Base-by-base conservation (phyloP, 1,140 invertebrate species). In the Phenacoccus solenopsis region DNA sequence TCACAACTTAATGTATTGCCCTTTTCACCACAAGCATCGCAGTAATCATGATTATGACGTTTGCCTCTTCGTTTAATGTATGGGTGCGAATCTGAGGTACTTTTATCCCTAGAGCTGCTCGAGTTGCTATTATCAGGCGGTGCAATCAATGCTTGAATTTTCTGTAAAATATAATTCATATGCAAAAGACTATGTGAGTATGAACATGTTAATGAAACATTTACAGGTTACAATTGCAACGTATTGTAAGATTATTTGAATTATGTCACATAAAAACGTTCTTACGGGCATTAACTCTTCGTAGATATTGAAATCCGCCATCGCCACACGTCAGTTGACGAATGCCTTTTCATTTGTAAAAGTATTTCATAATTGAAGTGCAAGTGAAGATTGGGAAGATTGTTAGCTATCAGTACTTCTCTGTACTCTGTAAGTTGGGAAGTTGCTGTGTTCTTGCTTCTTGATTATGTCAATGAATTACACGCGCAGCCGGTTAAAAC, bases 1-100 rank as follows among this genome's bases (percentile, higher is more conserved):
- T 98, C 94, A 79, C 96, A 98, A 77, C 94, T 97, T 68, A 98
- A 87, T n/a, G 98, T 80, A 79, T 96, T 91, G 28, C 94, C 94
- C 38, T 93, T 94, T 82, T 96, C 94, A 73, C 89, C 85, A 78
- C 93, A 95, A 59, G 89, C 89, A 80, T 96, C 93, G 78, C 94
- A 98, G 72, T 86, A 88, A 78, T 96, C 94, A 78, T 91, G 90
- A 80, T 96, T 97, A 74, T 94, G 90, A n/a, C 91, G 88, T 77
- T 90, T 87, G 5, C 92, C 91, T 27, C 25, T 64, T 64, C 59
- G 3, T 64, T 27, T 64, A 22, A 64, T 24, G 25, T 5, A 25
- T 24, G 10, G 59, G 25, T 64, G 59, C 25, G 25, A 10, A 27
- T 64, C 59, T 3, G 59, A 10, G 3, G 5, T 25, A 20, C 12